A percentile compares a stretch with the other conserved stretches of the same genome.
Evolutionary conservation across 2,113 vertebrate genomes (phyloP).

Genomic region (Trematocara marginatum): DNA sequence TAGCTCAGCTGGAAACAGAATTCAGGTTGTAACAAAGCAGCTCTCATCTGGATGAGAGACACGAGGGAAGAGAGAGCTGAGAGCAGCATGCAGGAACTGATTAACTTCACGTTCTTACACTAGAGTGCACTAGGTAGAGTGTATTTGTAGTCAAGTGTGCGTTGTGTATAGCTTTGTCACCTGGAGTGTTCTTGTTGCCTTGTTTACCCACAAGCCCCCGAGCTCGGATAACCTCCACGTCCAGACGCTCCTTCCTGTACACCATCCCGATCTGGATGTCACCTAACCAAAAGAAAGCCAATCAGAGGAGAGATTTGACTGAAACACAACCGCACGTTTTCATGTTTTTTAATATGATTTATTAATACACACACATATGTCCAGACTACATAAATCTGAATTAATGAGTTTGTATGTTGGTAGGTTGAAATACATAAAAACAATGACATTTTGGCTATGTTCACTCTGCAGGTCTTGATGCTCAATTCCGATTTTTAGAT

Average conservation of each 20-base stretch:
- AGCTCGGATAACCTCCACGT: slow-evolving; percentile 96
- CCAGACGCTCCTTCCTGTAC: slow-evolving; percentile 93
- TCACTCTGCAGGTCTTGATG: too few species aligned
- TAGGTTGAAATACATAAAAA: neutral
- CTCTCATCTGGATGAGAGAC: neutral
- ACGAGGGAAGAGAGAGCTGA: neutral
- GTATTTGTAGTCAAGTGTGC: neutral
- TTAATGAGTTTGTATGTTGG: neutral
- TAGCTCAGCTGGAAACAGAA: neutral
- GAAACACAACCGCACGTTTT: neutral
- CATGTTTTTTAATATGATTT: neutral
- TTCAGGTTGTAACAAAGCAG: neutral
- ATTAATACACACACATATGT: neutral
- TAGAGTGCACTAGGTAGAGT: neutral
- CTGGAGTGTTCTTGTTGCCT: slow-evolving; percentile 98
- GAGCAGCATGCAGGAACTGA: neutral
- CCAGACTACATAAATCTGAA: neutral
- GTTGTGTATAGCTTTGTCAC: slow-evolving; percentile 54
- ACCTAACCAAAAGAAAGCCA: slow-evolving; percentile 69
- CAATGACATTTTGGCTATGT: neutral
- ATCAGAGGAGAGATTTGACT: neutral
- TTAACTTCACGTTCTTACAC: neutral
- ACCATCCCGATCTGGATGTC: slow-evolving; percentile 99
- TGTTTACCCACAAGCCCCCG: slow-evolving; percentile 97
- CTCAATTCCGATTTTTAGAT: too few species aligned